A percentile compares a stretch with the other conserved stretches of the same genome.
Conservation (phyloP, 2,113 vertebrate genomes). For the Embiotoca jacksoni region DNA sequence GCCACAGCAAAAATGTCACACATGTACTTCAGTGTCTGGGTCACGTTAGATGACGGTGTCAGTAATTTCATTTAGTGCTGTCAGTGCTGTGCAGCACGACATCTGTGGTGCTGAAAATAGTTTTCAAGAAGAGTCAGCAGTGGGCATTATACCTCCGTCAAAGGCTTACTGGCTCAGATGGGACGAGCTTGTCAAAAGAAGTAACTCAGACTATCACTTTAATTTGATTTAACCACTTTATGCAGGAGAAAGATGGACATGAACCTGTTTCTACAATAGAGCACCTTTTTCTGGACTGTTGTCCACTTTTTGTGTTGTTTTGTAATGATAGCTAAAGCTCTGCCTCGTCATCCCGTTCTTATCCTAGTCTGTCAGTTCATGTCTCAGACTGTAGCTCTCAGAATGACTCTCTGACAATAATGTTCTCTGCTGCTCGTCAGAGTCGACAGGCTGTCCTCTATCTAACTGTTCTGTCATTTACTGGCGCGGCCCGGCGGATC, state of each 20-base stretch:
- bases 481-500: constrained; percentile 49
- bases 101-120: constrained; percentile 33
- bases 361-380: constrained; percentile 7
- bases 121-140: background rate
- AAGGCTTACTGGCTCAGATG: background rate
- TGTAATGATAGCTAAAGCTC: background rate
- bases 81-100: constrained; percentile 21
- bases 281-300: background rate
- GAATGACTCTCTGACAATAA: constrained; percentile 19
- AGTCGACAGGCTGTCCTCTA: constrained; percentile 43
- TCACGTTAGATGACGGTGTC: constrained; percentile 34
- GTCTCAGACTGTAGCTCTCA: constrained; percentile 17
- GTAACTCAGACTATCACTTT: background rate
- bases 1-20: constrained; percentile 56
- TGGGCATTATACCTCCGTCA: background rate
- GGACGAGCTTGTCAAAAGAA: background rate
- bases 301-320: constrained; percentile 3
- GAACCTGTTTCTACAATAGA: background rate
- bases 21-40: constrained; percentile 26
- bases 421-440: constrained; percentile 27
- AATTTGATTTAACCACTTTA: background rate
- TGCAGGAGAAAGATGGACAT: background rate
- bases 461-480: constrained; percentile 66
- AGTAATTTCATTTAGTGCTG: constrained; percentile 17
- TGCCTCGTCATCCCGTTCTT: background rate